Evolutionary conservation across 2,797 vertebrate genomes (phyloP).

Genomic region (Ceryle rudis): DNA sequence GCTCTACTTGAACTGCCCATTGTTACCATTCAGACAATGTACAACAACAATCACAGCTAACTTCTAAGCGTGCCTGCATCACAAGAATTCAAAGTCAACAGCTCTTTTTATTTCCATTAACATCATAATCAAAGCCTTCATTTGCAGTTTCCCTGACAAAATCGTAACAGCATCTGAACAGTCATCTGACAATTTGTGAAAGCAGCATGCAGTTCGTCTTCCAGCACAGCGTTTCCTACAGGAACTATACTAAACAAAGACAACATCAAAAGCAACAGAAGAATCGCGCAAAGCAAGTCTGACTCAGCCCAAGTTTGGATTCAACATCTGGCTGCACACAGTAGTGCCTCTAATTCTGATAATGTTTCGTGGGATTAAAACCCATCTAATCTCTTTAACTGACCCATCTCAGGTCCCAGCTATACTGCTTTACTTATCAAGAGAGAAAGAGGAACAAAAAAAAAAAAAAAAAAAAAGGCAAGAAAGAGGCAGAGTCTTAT

Average conservation of each 20-base stretch:
- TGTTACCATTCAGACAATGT: constrained; percentile 56
- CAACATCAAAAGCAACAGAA: constrained; percentile 48
- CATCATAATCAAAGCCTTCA: constrained; percentile 39
- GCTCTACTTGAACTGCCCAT: constrained; percentile 58
- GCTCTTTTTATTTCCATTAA: constrained; percentile 49
- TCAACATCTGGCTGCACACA: constrained; percentile 65
- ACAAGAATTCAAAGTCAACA: constrained; percentile 68
- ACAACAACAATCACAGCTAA: constrained; percentile 17
- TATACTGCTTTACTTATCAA: constrained; percentile 25
- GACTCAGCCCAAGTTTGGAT: constrained; percentile 74
- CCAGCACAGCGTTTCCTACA: not conserved
- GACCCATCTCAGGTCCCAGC: constrained; percentile 23
- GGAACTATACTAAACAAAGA: constrained; percentile 74
- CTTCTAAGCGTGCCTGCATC: constrained; percentile 35
- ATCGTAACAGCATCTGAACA: constrained; percentile 22
- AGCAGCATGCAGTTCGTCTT: constrained; percentile 32
- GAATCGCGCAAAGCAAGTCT: constrained; percentile 41
- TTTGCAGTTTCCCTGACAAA: constrained; percentile 58
- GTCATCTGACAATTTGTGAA: constrained; percentile 53
- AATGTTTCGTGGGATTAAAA: not conserved
- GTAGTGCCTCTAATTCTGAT: constrained; percentile 8
- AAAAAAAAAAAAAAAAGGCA: not conserved
- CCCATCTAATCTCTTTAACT: constrained; percentile 7
- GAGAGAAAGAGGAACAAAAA: not conserved
- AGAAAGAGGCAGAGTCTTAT: constrained; percentile 25